Evolutionary conservation across 2,113 vertebrate species (phyloP).

Genomic region (Leptobrachium ailaonicum): DNA sequence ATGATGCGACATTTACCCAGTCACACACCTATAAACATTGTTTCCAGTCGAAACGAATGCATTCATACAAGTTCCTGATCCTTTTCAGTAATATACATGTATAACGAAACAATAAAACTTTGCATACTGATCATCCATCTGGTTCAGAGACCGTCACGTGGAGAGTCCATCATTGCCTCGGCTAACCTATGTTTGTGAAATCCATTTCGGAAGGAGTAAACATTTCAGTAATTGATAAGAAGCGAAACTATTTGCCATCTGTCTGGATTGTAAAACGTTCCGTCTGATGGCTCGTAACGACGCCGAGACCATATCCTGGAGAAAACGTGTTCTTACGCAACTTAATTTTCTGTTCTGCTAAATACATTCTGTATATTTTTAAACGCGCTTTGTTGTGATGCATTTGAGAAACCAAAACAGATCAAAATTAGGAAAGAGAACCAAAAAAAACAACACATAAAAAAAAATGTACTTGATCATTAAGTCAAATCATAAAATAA

Average conservation of each 20-base stretch:
- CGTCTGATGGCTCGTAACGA: conserved; percentile 20
- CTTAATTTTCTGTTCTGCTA: no score
- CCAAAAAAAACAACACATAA: neutral
- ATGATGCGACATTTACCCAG: no score
- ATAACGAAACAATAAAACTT: no score
- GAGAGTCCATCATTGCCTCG: conserved; percentile 3
- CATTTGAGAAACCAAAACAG: neutral
- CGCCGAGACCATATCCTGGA: neutral
- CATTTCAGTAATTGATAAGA: conserved; percentile 36
- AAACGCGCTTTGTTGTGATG: neutral
- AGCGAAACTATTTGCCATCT: conserved; percentile 40
- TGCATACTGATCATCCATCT: no score
- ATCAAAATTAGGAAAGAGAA: no score
- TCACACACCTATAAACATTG: no score
- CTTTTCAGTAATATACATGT: no score
- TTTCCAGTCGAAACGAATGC: no score
- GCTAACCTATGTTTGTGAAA: conserved; percentile 2
- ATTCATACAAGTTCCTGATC: no score
- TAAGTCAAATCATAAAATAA: no score
- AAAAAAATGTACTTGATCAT: no score
- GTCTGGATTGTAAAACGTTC: conserved; percentile 15
- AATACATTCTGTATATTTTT: no score
- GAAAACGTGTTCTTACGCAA: neutral
- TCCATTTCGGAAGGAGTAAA: conserved; percentile 18
- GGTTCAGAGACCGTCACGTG: neutral